These are phyloP conservation scores for Tragelaphus imberbis DNA, from an alignment of 2,113 vertebrate species.

Conservation along the genomic window DNA sequence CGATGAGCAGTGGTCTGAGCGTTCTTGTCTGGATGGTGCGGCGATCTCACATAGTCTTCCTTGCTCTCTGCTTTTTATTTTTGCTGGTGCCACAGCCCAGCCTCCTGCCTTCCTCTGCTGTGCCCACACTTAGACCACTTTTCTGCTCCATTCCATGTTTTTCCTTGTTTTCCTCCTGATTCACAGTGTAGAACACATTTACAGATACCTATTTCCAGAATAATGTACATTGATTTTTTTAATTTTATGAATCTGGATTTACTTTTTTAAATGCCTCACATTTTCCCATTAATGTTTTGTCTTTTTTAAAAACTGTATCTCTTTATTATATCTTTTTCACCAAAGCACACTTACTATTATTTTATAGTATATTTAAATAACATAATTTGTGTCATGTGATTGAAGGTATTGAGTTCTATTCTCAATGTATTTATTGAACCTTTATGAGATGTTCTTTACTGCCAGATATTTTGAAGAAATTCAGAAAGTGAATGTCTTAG, in stretches of 20 bases:
- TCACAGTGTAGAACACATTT: neutral
- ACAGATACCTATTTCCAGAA: neutral
- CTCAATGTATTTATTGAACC: neutral
- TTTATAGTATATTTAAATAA: conserved; percentile 19
- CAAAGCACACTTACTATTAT: neutral
- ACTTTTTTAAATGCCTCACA: neutral
- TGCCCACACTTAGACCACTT: neutral
- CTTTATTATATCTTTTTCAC: neutral
- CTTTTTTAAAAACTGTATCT: neutral
- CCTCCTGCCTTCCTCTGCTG: neutral
- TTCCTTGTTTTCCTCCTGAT: neutral
- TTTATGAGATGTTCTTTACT: conserved; percentile 5
- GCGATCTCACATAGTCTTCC: neutral
- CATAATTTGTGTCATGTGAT: neutral
- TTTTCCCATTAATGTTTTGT: neutral
- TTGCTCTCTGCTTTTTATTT: neutral
- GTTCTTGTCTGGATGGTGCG: neutral
- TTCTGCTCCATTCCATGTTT: neutral
- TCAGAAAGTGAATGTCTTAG: neutral
- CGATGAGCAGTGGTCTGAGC: neutral
- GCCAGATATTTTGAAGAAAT: neutral
- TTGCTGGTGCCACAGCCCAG: neutral
- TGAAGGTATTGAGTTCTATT: neutral
- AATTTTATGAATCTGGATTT: neutral
- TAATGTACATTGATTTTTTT: neutral